Percentiles rank a stretch among this genome's conserved stretches.
Evolutionary conservation across 1,140 invertebrate genomes (phyloP).

Genomic region (Rhopalosiphum maidis): DNA sequence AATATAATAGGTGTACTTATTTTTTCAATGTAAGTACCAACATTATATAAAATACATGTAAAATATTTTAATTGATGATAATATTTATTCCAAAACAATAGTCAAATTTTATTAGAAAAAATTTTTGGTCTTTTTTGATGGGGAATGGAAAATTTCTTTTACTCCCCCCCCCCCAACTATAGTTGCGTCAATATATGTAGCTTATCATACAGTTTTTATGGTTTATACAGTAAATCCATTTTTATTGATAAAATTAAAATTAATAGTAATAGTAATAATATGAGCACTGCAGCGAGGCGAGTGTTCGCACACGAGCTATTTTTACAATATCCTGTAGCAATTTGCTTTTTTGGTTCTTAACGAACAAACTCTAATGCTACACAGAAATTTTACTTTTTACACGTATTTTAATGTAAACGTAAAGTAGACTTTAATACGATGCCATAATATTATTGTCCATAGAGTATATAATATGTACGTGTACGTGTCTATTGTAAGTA

Average conservation of each 20-base stretch:
- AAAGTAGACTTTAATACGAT: not conserved
- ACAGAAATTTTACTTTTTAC: not conserved
- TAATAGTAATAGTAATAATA: not conserved
- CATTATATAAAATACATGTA: no score
- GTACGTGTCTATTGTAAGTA: not conserved
- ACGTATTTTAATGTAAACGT: not conserved
- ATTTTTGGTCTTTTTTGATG: no score
- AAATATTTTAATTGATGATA: no score
- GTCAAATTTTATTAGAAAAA: no score
- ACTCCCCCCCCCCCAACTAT: no score
- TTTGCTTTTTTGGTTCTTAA: not conserved
- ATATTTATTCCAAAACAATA: no score
- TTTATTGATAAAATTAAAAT: not conserved
- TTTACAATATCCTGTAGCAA: not conserved
- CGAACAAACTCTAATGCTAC: not conserved
- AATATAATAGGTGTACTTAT: no score
- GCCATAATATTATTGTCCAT: not conserved
- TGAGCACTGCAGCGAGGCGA: not conserved
- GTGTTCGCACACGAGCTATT: not conserved
- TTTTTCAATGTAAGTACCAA: no score
- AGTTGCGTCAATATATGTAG: no score
- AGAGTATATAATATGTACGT: not conserved
- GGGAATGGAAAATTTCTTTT: no score
- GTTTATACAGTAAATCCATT: not conserved
- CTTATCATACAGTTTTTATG: no score